Conservation (phyloP, 1,140 invertebrate species). For the Monomorium pharaonis region DNA sequence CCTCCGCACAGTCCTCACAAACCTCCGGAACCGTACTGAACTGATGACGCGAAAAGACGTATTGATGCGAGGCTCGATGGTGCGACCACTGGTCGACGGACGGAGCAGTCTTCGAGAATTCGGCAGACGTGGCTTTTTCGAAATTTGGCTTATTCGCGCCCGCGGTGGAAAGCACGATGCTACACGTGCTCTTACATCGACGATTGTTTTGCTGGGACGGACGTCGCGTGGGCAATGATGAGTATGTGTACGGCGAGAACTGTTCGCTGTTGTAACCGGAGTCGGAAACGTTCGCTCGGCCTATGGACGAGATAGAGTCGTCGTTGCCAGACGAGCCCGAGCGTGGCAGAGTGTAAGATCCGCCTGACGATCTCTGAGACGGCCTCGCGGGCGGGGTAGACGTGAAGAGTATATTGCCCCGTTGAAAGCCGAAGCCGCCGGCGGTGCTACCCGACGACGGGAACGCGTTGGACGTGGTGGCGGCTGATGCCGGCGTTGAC, state of each 20-base stretch:
- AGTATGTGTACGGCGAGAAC: conserved; percentile 80
- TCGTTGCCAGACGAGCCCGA: conserved; percentile 63
- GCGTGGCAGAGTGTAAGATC: conserved; percentile 72
- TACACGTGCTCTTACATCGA: conserved; percentile 89
- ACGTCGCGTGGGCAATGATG: conserved; percentile 74
- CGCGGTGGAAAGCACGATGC: conserved; percentile 86
- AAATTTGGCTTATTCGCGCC: conserved; percentile 54
- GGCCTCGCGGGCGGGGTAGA: conserved; percentile 82
- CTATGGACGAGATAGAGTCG: conserved; percentile 58
- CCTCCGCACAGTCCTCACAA: conserved; percentile 79
- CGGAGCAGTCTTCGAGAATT: conserved; percentile 71
- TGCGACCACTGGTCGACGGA: conserved; percentile 78
- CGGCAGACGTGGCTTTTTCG: conserved; percentile 48
- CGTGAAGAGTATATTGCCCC: conserved; percentile 86
- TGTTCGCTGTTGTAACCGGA: conserved; percentile 86
- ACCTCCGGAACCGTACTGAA: conserved; percentile 83
- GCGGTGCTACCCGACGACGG: conserved; percentile 32
- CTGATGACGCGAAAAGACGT: conserved; percentile 71
- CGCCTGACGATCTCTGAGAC: conserved; percentile 12
- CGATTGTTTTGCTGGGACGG: conserved; percentile 81
- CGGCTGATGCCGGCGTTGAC: conserved; percentile 6
- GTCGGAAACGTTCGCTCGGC: conserved; percentile 75
- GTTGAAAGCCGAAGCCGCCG: conserved; percentile 85
- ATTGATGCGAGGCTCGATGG: conserved; percentile 75
- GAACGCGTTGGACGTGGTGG: conserved; percentile 15